Conservation (phyloP, 2,888 invertebrate genomes). For the Agrochola macilenta region DNA sequence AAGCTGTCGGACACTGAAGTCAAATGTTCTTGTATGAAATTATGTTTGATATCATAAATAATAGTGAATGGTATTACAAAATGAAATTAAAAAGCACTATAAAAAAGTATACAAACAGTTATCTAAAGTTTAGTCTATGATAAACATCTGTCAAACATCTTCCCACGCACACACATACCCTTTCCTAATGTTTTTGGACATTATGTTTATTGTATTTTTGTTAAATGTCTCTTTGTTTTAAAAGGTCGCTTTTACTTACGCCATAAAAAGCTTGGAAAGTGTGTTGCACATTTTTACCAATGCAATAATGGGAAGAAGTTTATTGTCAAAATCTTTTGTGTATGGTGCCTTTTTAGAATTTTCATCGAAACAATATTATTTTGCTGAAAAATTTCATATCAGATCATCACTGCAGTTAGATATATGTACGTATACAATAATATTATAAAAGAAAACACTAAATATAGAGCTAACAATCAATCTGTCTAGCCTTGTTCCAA, state of each 20-base stretch:
- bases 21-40: neutral
- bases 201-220: neutral
- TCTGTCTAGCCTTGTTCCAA: neutral
- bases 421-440: too few relatives aligned
- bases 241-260: slow-evolving; percentile 10
- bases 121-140: neutral
- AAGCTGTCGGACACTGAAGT: too few relatives aligned
- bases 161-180: neutral
- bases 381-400: neutral
- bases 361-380: neutral
- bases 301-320: neutral
- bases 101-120: neutral
- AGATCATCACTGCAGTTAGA: neutral
- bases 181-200: neutral
- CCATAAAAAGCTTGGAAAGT: neutral
- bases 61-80: neutral
- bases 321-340: neutral
- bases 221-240: slow-evolving; percentile 11
- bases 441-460: too few relatives aligned
- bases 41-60: neutral
- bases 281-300: slow-evolving; percentile 26
- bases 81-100: neutral
- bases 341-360: neutral
- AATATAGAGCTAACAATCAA: neutral
- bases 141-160: slow-evolving; percentile 30